A percentile compares a stretch with the other conserved stretches of the same genome.
Evolutionary conservation across 2,113 vertebrate species (phyloP).

Genomic region (Pollachius pollachius): DNA sequence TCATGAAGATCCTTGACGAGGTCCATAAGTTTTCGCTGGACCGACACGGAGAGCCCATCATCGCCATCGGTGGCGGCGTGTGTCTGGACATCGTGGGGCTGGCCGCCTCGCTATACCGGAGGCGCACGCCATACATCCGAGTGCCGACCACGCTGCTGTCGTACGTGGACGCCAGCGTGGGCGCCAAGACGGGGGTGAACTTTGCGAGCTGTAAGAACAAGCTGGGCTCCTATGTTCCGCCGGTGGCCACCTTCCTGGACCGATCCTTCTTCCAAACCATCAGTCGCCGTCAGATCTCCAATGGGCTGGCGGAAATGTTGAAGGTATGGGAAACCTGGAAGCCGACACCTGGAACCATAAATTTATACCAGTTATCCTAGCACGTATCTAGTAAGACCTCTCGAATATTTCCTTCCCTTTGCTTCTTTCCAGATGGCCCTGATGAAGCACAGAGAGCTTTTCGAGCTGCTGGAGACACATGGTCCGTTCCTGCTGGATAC

Average conservation of each 20-base stretch:
- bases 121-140: constrained; percentile 80
- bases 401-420: not conserved
- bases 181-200: constrained; percentile 81
- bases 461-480: constrained; percentile 74
- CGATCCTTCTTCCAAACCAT: constrained; percentile 78
- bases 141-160: constrained; percentile 82
- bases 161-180: constrained; percentile 79
- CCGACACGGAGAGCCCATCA: constrained; percentile 77
- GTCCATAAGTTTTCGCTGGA: constrained; percentile 78
- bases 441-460: constrained; percentile 81
- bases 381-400: too few relatives aligned
- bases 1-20: constrained; percentile 76
- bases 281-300: constrained; percentile 79
- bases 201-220: constrained; percentile 85
- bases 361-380: too few relatives aligned
- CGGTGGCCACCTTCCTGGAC: constrained; percentile 74
- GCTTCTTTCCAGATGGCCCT: constrained; percentile 76
- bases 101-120: constrained; percentile 76
- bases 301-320: constrained; percentile 80
- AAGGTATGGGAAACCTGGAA: constrained; percentile 65
- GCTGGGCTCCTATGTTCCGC: constrained; percentile 77
- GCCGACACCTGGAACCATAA: too few relatives aligned
- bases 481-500: constrained; percentile 58
- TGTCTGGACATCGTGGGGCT: constrained; percentile 82
- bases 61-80: constrained; percentile 79